Percentiles rank a stretch among this genome's conserved stretches.
phyloP scores from a whole-genome alignment of 2,113 vertebrate genomes.

The Leucopternis melanops region DNA sequence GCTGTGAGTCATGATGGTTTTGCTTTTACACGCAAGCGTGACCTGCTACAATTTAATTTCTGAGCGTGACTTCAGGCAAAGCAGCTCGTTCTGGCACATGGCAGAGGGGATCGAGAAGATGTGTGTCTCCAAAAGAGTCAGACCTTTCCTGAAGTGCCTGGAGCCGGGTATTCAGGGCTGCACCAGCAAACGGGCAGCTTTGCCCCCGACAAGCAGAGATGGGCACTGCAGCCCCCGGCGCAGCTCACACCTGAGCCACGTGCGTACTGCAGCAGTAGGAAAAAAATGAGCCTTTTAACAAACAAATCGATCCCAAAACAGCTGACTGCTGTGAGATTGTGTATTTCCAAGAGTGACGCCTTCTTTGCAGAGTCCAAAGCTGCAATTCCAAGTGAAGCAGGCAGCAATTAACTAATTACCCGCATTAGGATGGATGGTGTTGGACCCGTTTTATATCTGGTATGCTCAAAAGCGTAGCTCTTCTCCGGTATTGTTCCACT shows the following conservation, averaged over 20 bases:
- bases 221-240: not conserved
- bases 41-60: not conserved
- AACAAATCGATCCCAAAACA: not conserved
- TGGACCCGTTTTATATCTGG: not conserved
- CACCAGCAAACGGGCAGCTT: not conserved
- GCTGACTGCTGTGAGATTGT: not conserved
- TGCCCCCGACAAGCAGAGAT: accelerated
- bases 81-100: accelerated
- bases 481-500: not conserved
- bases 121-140: not conserved
- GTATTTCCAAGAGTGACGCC: not conserved
- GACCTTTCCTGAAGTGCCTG: not conserved
- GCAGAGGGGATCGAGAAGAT: not conserved
- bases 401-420: not conserved
- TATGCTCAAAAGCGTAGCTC: not conserved
- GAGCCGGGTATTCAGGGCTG: not conserved
- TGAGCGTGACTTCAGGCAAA: not conserved
- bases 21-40: not conserved
- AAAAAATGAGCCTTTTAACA: not conserved
- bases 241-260: not conserved
- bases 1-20: accelerated
- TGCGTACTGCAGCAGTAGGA: accelerated
- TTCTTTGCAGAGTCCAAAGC: not conserved
- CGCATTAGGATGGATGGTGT: not conserved
- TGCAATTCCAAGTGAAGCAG: not conserved